Evolutionary conservation across 1,140 invertebrate genomes (phyloP).

Genomic region (Cotesia glomerata): DNA sequence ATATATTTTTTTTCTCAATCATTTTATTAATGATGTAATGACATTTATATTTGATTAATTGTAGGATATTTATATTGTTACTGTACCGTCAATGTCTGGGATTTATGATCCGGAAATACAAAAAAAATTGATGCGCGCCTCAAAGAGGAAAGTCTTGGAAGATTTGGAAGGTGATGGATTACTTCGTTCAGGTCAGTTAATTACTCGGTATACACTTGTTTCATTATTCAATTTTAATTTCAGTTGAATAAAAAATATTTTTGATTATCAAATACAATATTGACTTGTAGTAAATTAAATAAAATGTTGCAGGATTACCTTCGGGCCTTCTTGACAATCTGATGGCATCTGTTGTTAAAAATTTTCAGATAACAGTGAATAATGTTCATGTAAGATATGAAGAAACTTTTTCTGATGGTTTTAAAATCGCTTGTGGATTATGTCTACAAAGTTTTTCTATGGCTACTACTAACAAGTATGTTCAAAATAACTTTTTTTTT

Average conservation of each 20-base stretch:
- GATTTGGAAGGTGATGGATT: conserved; percentile 60
- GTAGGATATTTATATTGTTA: conserved; percentile 76
- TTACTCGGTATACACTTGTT: background rate
- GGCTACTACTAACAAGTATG: conserved; percentile 80
- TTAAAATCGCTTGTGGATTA: conserved; percentile 76
- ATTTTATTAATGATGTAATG: background rate
- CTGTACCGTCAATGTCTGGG: conserved; percentile 74
- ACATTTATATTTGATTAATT: conserved; percentile 30
- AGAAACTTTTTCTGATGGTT: conserved; percentile 72
- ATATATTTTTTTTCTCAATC: conserved; percentile 4
- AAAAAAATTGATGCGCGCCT: conserved; percentile 73
- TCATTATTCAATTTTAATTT: background rate
- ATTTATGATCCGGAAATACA: conserved; percentile 78
- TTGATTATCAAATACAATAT: no score
- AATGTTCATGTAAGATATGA: conserved; percentile 87
- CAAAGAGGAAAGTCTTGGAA: conserved; percentile 72
- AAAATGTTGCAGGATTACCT: conserved; percentile 38
- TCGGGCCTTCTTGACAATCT: conserved; percentile 74
- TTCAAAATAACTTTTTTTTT: background rate
- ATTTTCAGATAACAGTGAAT: conserved; percentile 79
- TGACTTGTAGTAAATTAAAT: conserved; percentile 17
- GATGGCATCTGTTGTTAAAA: conserved; percentile 77
- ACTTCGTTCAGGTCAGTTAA: conserved; percentile 54
- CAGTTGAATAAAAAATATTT: background rate
- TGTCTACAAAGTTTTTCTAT: conserved; percentile 80